Evolutionary conservation across 2,113 vertebrate genomes (phyloP).

Genomic region (Odocoileus hemionus): DNA sequence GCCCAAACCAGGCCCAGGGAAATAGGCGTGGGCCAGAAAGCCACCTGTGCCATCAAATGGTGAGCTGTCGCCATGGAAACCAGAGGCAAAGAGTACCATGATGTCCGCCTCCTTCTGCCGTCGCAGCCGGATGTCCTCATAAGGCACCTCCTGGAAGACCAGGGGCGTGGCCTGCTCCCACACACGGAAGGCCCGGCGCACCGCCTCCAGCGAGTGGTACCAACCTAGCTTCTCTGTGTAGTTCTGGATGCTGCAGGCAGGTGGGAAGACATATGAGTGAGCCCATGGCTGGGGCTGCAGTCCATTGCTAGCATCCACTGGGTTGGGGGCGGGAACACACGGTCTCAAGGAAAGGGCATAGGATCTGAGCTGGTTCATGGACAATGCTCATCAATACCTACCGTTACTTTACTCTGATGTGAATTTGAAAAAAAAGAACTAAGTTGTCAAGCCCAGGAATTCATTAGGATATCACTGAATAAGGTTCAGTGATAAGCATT

Average conservation of each 20-base stretch:
- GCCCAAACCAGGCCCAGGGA: constrained; percentile 93
- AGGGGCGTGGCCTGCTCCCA: constrained; percentile 92
- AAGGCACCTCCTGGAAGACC: constrained; percentile 88
- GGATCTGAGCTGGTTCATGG: background rate
- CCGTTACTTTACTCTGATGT: background rate
- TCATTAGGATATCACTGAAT: background rate
- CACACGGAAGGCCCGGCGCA: constrained; percentile 88
- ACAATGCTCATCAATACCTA: background rate
- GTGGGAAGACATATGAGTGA: accelerated
- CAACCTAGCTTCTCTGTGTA: constrained; percentile 91
- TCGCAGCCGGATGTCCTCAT: constrained; percentile 86
- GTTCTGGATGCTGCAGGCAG: constrained; percentile 87
- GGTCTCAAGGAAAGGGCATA: background rate
- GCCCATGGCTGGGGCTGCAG: background rate
- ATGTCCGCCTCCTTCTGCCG: constrained; percentile 91
- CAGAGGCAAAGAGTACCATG: constrained; percentile 94
- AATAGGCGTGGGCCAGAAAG: constrained; percentile 96
- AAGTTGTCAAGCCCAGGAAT: background rate
- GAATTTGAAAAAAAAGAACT: background rate
- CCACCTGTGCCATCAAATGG: constrained; percentile 95
- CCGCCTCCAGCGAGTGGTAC: constrained; percentile 80
- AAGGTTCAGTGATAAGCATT: background rate
- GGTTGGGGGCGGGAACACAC: accelerated
- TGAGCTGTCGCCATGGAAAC: constrained; percentile 97
- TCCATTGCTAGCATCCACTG: accelerated